Evolutionary conservation across 2,113 vertebrate species (phyloP).

Genomic region (Psophia crepitans): DNA sequence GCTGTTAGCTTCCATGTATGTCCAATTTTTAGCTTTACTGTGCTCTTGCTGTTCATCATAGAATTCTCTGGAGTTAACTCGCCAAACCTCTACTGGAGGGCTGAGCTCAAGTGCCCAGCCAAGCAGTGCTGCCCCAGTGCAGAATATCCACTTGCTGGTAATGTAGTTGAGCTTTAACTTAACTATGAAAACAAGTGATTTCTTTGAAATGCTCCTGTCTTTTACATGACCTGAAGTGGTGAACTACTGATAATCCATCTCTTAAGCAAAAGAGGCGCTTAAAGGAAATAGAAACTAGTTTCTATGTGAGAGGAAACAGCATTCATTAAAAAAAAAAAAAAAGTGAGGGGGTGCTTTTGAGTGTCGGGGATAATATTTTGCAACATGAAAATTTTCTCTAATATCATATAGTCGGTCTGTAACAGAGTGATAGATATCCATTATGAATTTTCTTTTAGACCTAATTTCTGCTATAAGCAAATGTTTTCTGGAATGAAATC

Average conservation of each 20-base stretch:
- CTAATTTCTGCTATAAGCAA: neutral
- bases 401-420: rapidly evolving
- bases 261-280: neutral
- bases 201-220: conserved; percentile 17
- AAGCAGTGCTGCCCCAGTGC: neutral
- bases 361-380: neutral
- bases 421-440: neutral
- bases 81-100: neutral
- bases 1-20: neutral
- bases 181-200: conserved; percentile 21
- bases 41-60: neutral
- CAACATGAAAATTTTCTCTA: neutral
- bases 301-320: conserved; percentile 16
- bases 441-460: neutral
- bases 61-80: neutral
- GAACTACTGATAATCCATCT: conserved; percentile 3
- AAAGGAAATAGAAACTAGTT: conserved; percentile 53
- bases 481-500: neutral
- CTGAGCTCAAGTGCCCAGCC: neutral
- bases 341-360: rapidly evolving
- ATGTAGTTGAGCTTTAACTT: neutral
- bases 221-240: neutral
- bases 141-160: neutral
- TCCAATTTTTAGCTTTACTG: neutral
- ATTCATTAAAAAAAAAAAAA: neutral